Evolutionary conservation across 1,140 invertebrate genomes (phyloP).

Genomic region (Antheraea pernyi): DNA sequence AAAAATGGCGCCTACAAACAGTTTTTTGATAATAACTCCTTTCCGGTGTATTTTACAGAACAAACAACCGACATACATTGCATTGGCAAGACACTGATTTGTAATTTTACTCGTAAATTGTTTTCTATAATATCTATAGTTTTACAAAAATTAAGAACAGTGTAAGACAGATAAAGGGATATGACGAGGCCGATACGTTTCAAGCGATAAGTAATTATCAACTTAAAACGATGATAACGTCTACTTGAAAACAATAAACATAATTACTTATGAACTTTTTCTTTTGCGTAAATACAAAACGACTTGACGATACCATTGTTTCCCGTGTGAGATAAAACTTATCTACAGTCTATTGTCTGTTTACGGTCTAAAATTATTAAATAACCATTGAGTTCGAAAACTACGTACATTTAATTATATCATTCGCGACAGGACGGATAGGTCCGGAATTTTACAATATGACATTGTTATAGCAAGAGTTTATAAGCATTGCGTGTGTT

Average conservation of each 20-base stretch:
- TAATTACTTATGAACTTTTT: slow-evolving; percentile 20
- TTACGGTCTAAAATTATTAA: background rate
- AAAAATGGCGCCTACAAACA: no score
- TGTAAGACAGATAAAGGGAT: no score
- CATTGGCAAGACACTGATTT: no score
- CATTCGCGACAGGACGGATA: background rate
- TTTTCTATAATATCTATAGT: no score
- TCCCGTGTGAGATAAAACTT: slow-evolving; percentile 1
- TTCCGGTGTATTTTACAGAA: no score
- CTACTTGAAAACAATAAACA: slow-evolving; percentile 17
- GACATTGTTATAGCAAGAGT: slow-evolving; percentile 2
- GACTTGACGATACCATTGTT: background rate
- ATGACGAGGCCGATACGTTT: no score
- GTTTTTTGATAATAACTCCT: no score
- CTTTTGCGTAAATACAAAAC: slow-evolving; percentile 21
- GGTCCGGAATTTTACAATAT: background rate
- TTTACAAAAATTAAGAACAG: no score
- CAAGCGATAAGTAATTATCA: slow-evolving; percentile 3
- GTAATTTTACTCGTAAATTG: no score
- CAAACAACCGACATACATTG: no score
- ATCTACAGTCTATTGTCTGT: background rate
- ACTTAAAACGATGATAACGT: slow-evolving; percentile 6
- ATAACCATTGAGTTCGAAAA: background rate
- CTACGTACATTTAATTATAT: background rate
- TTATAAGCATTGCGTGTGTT: background rate